phyloP scores from a whole-genome alignment of 2,888 invertebrate species.

The Dryocosmus kuriphilus region DNA sequence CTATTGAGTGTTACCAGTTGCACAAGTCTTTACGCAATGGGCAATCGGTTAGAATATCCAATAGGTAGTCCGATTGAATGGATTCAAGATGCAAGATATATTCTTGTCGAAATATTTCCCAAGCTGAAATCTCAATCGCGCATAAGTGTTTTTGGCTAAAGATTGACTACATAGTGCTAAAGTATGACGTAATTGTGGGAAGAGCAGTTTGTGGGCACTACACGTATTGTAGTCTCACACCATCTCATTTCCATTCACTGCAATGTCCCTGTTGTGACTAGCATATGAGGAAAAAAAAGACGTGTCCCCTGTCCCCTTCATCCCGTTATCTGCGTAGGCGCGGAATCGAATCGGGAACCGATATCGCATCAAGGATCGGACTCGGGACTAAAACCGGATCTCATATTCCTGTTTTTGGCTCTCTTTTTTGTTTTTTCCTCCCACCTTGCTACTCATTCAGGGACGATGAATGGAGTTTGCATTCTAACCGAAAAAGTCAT shows the following conservation, averaged over 20 bases:
- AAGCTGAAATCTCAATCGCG: constrained; percentile 17
- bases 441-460: constrained; percentile 35
- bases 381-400: constrained; percentile 47
- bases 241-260: constrained; percentile 33
- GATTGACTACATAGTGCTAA: background rate
- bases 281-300: constrained; percentile 29
- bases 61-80: constrained; percentile 14
- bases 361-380: constrained; percentile 43
- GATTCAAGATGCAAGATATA: constrained; percentile 29
- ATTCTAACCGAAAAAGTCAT: background rate
- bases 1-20: constrained; percentile 26
- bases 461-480: constrained; percentile 35
- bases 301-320: constrained; percentile 27
- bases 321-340: constrained; percentile 52
- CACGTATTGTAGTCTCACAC: constrained; percentile 31
- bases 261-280: constrained; percentile 27
- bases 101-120: constrained; percentile 13
- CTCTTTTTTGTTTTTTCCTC: constrained; percentile 27
- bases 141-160: constrained; percentile 27
- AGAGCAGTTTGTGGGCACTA: constrained; percentile 35
- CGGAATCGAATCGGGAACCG: constrained; percentile 40
- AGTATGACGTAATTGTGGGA: constrained; percentile 32
- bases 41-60: constrained; percentile 33
- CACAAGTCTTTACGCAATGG: constrained; percentile 14
- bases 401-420: constrained; percentile 31